Conservation (phyloP, 2,888 invertebrate species). For the Himalopsyche anomala region DNA sequence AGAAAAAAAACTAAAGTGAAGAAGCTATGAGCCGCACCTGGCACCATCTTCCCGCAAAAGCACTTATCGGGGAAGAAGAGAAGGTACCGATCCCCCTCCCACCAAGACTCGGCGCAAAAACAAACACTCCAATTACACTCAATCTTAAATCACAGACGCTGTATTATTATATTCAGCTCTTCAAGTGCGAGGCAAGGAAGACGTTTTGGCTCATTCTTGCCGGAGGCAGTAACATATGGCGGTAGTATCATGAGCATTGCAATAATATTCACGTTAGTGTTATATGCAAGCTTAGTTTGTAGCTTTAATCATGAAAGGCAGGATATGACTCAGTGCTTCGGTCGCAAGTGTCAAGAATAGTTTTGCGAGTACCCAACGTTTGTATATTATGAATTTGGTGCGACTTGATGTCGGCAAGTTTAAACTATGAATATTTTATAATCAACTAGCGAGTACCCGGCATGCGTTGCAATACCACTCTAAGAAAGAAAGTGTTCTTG, state of each 20-base stretch:
- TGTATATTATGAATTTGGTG: too few relatives aligned
- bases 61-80: conserved; percentile 33
- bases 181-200: conserved; percentile 34
- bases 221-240: conserved; percentile 54
- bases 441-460: too few relatives aligned
- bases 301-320: conserved; percentile 35
- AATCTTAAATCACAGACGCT: conserved; percentile 42
- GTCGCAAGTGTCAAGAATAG: background rate
- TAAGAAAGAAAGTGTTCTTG: too few relatives aligned
- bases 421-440: too few relatives aligned
- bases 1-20: conserved; percentile 43
- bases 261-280: conserved; percentile 57
- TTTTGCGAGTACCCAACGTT: background rate
- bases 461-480: too few relatives aligned
- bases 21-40: conserved; percentile 51
- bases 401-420: too few relatives aligned
- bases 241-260: conserved; percentile 49
- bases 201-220: conserved; percentile 7
- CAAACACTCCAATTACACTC: conserved; percentile 40
- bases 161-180: conserved; percentile 37
- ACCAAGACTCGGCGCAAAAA: conserved; percentile 9
- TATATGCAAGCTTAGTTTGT: conserved; percentile 32
- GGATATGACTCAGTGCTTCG: background rate
- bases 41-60: conserved; percentile 34
- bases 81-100: background rate